Percentiles rank a stretch among this genome's conserved stretches.
These are phyloP conservation scores for Brachionus rotundiformis DNA, from an alignment of 1,140 invertebrate species.

Conservation along the genomic window DNA sequence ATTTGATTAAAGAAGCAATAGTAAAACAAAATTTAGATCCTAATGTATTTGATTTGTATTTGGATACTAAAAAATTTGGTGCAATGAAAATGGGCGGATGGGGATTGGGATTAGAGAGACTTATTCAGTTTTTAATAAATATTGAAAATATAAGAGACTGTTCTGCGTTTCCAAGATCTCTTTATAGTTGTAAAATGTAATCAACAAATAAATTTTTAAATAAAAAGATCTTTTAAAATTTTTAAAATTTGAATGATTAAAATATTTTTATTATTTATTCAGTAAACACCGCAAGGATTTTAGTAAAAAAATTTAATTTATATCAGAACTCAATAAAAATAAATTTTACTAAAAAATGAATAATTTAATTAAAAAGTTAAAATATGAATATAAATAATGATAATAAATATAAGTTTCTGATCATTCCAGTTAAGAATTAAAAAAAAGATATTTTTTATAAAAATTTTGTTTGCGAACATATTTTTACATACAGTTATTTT, in stretches of 20 bases:
- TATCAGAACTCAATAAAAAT: no score
- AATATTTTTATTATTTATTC: background rate
- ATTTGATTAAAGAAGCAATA: slow-evolving; percentile 25
- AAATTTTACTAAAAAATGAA: no score
- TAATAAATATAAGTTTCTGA: no score
- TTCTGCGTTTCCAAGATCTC: slow-evolving; percentile 45
- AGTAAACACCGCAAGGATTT: no score
- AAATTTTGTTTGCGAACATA: no score
- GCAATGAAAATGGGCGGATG: slow-evolving; percentile 26
- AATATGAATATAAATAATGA: no score
- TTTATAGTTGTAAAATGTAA: slow-evolving; percentile 50
- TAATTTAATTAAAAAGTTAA: no score
- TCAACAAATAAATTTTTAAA: background rate
- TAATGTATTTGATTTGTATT: background rate
- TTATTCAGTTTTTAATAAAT: slow-evolving; percentile 29
- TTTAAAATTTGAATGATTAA: background rate
- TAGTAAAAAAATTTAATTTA: no score
- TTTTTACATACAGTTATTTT: no score
- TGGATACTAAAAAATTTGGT: slow-evolving; percentile 48
- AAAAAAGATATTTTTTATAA: no score
- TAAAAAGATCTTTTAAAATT: background rate
- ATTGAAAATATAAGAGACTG: slow-evolving; percentile 42
- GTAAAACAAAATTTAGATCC: slow-evolving; percentile 12
- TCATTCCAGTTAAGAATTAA: no score
- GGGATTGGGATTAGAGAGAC: slow-evolving; percentile 49